A percentile compares a stretch with the other conserved stretches of the same genome.
Conservation (phyloP, 2,888 invertebrate genomes). For the Orchestes rusci region DNA sequence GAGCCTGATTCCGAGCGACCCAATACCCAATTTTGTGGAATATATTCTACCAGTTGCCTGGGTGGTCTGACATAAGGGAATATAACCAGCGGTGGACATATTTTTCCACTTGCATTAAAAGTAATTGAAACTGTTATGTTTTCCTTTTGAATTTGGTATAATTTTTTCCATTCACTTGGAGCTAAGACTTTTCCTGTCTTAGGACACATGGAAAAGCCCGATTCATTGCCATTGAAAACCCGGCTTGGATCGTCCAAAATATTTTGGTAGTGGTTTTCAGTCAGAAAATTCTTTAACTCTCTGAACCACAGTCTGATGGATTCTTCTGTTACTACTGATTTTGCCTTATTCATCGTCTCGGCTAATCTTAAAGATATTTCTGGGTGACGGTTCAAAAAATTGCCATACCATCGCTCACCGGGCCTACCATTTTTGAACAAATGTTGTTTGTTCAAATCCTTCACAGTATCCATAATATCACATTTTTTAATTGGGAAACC, state of each 20-base stretch:
- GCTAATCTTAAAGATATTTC: conserved; percentile 28
- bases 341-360: too few species aligned
- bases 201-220: conserved; percentile 34
- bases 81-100: conserved; percentile 22
- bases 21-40: conserved; percentile 24
- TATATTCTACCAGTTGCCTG: conserved; percentile 20
- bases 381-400: conserved; percentile 28
- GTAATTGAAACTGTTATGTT: conserved; percentile 31
- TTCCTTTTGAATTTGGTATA: conserved; percentile 28
- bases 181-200: conserved; percentile 24
- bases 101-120: conserved; percentile 23
- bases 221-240: conserved; percentile 36
- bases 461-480: background rate
- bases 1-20: conserved; percentile 29
- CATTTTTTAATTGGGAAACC: too few species aligned
- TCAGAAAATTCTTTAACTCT: conserved; percentile 29
- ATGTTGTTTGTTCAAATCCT: conserved; percentile 1
- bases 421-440: conserved; percentile 22
- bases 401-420: conserved; percentile 31
- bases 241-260: conserved; percentile 29
- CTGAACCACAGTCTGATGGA: conserved; percentile 33
- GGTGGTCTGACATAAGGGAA: conserved; percentile 27
- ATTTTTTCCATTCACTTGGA: conserved; percentile 28
- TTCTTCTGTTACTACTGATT: conserved; percentile 32
- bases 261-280: conserved; percentile 25